phyloP scores from a whole-genome alignment of 2,888 invertebrate species.

The Lissonota sp. region DNA sequence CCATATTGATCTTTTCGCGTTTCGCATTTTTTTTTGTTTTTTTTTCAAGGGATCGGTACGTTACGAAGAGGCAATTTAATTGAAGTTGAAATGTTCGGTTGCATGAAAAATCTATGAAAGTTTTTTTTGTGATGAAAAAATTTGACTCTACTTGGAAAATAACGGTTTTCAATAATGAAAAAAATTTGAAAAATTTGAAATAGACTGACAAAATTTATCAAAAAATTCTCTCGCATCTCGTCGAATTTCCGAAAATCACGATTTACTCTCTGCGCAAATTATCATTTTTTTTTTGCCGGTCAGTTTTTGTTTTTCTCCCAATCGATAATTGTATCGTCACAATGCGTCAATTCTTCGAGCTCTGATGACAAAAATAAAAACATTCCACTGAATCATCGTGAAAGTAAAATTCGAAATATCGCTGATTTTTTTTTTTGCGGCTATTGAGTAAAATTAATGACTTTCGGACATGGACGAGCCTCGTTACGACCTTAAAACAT shows the following conservation, averaged over 20 bases:
- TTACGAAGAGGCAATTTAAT: too few species aligned
- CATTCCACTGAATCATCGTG: conserved; percentile 53
- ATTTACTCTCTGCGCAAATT: conserved; percentile 3
- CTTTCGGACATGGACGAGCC: background rate
- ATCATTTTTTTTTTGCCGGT: conserved; percentile 10
- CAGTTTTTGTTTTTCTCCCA: background rate
- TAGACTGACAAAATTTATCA: background rate
- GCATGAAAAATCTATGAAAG: too few species aligned
- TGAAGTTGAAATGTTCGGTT: too few species aligned
- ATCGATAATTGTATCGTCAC: background rate
- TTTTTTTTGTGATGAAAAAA: too few species aligned
- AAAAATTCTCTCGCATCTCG: background rate
- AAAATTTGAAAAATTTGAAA: too few species aligned
- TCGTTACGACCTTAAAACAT: background rate
- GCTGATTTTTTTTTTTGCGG: conserved; percentile 1
- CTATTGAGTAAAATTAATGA: background rate
- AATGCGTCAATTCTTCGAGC: background rate
- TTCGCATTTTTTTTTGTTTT: conserved; percentile 1
- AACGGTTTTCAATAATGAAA: too few species aligned
- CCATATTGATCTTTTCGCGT: too few species aligned
- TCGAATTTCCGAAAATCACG: conserved; percentile 22
- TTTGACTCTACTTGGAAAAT: too few species aligned
- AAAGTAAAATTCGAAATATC: background rate
- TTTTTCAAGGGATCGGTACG: background rate
- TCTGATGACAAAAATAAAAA: conserved; percentile 25